Evolutionary conservation across 2,113 vertebrate species (phyloP).

Genomic region (Neodon shergylaensis): DNA sequence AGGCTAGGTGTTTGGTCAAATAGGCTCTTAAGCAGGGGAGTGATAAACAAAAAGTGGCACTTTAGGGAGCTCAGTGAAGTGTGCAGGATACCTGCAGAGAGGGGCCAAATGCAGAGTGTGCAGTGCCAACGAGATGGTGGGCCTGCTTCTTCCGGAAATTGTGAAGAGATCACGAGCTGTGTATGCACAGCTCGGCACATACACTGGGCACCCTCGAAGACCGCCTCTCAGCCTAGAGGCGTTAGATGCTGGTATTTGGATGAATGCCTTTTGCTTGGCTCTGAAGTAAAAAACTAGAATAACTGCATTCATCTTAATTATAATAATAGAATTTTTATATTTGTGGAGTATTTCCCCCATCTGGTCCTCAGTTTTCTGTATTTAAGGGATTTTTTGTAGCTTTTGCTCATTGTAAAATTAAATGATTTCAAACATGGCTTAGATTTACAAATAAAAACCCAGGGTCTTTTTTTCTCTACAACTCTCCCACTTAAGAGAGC

Average conservation of each 20-base stretch:
- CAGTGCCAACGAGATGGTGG: rapidly evolving
- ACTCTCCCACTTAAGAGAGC: not conserved
- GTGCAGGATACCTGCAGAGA: not conserved
- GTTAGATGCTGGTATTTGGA: not conserved
- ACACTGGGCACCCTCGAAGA: rapidly evolving
- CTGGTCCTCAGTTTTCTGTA: not conserved
- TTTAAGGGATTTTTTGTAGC: not conserved
- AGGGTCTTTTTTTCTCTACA: not conserved
- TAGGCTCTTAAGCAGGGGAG: not conserved
- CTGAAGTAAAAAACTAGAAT: not conserved
- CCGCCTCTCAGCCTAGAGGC: not conserved
- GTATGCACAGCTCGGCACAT: rapidly evolving
- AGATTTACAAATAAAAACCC: constrained; percentile 19
- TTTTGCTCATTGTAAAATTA: constrained; percentile 2
- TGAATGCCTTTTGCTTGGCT: not conserved
- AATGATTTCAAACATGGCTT: constrained; percentile 3
- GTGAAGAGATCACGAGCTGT: rapidly evolving
- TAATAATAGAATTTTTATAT: constrained; percentile 28
- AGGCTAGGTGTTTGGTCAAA: not conserved
- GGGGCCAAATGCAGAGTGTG: rapidly evolving
- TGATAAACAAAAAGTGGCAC: not conserved
- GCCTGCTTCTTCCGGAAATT: not conserved
- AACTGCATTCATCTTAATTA: constrained; percentile 28
- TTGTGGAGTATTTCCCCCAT: not conserved
- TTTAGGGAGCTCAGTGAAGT: not conserved